A percentile compares a stretch with the other conserved stretches of the same genome.
These are phyloP conservation scores for Nephrotoma appendiculata DNA, from an alignment of 2,888 invertebrate genomes.

Conservation along the genomic window DNA sequence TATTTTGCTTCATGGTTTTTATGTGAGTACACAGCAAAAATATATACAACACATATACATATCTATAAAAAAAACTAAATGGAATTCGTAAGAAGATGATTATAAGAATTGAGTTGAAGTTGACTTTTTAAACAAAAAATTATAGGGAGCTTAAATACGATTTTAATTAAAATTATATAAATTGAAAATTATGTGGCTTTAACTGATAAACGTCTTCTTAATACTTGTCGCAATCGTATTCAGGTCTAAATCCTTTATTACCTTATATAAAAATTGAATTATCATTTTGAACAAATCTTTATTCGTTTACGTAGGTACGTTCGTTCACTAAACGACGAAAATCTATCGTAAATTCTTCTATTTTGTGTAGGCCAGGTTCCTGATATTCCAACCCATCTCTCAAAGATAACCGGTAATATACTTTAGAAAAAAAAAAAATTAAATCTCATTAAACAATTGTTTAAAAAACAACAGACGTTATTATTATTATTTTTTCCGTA, in stretches of 20 bases:
- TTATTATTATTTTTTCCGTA: background rate
- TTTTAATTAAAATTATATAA: background rate
- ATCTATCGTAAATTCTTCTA: background rate
- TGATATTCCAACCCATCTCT: background rate
- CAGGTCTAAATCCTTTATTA: background rate
- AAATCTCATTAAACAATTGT: background rate
- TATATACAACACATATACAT: background rate
- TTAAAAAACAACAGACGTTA: background rate
- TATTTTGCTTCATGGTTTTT: background rate
- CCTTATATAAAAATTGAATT: background rate
- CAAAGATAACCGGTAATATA: background rate
- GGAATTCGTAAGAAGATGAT: background rate
- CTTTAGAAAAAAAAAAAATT: background rate
- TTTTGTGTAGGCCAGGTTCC: background rate
- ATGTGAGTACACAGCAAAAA: background rate
- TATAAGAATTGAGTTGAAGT: background rate
- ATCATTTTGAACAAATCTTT: background rate
- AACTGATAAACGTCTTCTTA: background rate
- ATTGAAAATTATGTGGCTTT: background rate
- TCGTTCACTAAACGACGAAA: background rate
- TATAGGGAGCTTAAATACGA: background rate
- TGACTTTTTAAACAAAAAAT: background rate
- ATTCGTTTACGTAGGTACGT: background rate
- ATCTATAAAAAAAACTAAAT: background rate
- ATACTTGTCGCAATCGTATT: background rate